Conservation (phyloP, 2,888 invertebrate genomes). For the Clusia tigrina region DNA sequence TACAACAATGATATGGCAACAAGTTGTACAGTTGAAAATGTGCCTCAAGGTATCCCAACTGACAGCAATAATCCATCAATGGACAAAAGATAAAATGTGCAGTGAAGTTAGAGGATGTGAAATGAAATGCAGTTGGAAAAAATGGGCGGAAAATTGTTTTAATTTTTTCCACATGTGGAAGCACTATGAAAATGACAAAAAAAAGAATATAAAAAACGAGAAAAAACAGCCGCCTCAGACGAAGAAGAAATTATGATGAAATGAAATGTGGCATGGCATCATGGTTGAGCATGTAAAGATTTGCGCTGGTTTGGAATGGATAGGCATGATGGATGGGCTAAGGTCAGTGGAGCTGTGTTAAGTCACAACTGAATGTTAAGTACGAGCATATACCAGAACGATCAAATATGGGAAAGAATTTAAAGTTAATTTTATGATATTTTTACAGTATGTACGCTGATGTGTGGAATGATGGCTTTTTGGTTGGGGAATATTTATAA, state of each 20-base stretch:
- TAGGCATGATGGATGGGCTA: slow-evolving; percentile 16
- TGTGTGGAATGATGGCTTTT: too few species aligned
- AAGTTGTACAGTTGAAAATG: slow-evolving; percentile 11
- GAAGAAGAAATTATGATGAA: too few species aligned
- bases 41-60: slow-evolving; percentile 7
- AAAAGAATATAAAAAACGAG: too few species aligned
- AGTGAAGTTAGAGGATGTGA: background rate
- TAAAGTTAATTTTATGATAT: too few species aligned
- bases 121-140: slow-evolving; percentile 9
- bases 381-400: too few species aligned
- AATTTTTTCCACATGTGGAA: slow-evolving; percentile 25
- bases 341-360: slow-evolving; percentile 24
- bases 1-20: background rate
- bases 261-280: slow-evolving; percentile 15
- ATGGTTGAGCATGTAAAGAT: background rate
- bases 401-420: too few species aligned
- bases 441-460: too few species aligned
- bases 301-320: background rate
- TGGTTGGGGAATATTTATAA: too few species aligned
- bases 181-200: background rate
- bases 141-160: slow-evolving; percentile 28
- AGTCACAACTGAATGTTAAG: slow-evolving; percentile 16
- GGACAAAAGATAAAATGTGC: slow-evolving; percentile 12
- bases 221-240: too few species aligned
- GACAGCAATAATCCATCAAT: slow-evolving; percentile 24